These are phyloP conservation scores for Sylvilagus floridanus DNA, from an alignment of 2,797 vertebrate species.

Conservation along the genomic window DNA sequence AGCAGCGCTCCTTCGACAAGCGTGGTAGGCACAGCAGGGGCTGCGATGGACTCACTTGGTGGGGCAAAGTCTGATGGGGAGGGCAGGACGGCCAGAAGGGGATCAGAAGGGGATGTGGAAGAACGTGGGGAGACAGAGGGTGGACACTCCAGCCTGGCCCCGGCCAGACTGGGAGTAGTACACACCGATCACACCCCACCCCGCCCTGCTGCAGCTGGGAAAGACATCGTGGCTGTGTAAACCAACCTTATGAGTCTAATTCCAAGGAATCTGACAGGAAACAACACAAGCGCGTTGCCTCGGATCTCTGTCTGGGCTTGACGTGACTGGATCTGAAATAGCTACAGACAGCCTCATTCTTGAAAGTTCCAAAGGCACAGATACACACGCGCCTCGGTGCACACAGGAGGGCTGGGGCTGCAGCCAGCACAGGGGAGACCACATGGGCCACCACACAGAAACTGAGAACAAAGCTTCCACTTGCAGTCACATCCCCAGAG, in stretches of 20 bases:
- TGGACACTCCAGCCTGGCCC: background rate
- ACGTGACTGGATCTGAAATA: conserved; percentile 50
- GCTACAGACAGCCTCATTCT: conserved; percentile 20
- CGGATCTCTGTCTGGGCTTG: conserved; percentile 70
- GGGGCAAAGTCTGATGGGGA: background rate
- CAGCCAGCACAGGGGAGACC: background rate
- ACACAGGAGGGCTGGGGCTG: background rate
- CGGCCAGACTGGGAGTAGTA: no score
- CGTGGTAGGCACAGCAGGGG: background rate
- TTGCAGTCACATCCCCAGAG: background rate
- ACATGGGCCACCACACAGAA: background rate
- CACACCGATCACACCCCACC: background rate
- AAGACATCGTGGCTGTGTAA: conserved; percentile 61
- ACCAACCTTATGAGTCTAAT: conserved; percentile 54
- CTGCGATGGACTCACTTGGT: background rate
- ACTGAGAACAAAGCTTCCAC: background rate
- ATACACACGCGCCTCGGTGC: background rate
- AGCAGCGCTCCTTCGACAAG: background rate
- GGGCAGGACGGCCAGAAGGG: background rate
- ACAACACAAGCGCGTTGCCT: conserved; percentile 58
- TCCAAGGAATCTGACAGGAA: conserved; percentile 70
- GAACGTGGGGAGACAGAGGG: background rate
- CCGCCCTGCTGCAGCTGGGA: conserved; percentile 51
- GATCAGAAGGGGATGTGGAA: background rate
- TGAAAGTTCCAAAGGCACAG: background rate